These are phyloP conservation scores for Speoplatyrhinus poulsoni DNA, from an alignment of 2,113 vertebrate species.

Conservation along the genomic window DNA sequence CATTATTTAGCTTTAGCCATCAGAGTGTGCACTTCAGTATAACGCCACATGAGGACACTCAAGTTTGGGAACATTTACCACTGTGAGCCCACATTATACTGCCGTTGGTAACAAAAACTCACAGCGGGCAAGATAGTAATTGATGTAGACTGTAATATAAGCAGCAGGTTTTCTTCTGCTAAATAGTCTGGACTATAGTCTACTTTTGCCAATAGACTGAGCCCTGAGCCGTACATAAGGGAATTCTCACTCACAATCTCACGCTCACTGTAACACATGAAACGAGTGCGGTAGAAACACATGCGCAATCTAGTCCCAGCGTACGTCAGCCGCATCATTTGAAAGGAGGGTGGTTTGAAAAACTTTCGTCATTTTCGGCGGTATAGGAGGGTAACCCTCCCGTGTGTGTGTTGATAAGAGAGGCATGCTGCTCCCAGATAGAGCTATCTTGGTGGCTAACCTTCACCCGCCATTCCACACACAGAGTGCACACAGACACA, in stretches of 20 bases:
- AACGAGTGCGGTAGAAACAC: neutral
- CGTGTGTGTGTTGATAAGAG: conserved; percentile 67
- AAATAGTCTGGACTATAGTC: too few species aligned
- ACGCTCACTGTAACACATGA: neutral
- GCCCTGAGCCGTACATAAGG: too few species aligned
- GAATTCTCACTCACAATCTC: conserved; percentile 1
- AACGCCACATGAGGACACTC: neutral
- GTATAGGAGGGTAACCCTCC: conserved; percentile 53
- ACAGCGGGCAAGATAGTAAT: too few species aligned
- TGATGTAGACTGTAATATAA: too few species aligned
- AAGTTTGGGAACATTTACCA: neutral
- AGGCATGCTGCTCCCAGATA: conserved; percentile 74
- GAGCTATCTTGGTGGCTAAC: conserved; percentile 73
- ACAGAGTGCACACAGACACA: conserved; percentile 36
- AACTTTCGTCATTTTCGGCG: conserved; percentile 28
- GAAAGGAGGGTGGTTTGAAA: conserved; percentile 33
- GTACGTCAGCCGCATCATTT: conserved; percentile 24
- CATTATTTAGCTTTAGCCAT: neutral
- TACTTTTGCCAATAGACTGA: too few species aligned
- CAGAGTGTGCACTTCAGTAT: neutral
- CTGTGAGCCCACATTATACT: neutral
- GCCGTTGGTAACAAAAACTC: too few species aligned
- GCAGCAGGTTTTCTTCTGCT: too few species aligned
- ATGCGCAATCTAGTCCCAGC: conserved; percentile 11
- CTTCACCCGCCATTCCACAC: conserved; percentile 66